Percentiles rank a stretch among this genome's conserved stretches.
These are phyloP conservation scores for Mustela lutreola DNA, from an alignment of 2,113 vertebrate species.

Conservation along the genomic window DNA sequence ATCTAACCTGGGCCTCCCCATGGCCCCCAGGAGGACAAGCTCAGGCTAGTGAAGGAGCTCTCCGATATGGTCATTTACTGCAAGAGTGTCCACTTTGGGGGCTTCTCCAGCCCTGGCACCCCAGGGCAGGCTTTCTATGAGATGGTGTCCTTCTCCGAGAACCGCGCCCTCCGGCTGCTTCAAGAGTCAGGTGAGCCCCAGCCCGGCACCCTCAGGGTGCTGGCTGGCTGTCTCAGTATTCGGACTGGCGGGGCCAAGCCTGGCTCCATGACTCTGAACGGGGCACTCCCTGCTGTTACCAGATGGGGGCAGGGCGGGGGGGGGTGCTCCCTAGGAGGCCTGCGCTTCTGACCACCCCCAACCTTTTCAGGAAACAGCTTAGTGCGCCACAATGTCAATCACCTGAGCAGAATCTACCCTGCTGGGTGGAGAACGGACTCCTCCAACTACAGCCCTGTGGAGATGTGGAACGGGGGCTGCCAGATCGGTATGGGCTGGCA, in stretches of 20 bases:
- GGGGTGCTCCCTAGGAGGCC: background rate
- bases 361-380: slow-evolving; percentile 87
- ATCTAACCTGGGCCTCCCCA: slow-evolving; percentile 67
- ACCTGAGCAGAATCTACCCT: slow-evolving; percentile 96
- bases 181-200: slow-evolving; percentile 90
- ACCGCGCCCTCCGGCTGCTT: slow-evolving; percentile 91
- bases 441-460: slow-evolving; percentile 95
- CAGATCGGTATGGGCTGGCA: slow-evolving; percentile 92
- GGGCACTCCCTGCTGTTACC: background rate
- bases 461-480: slow-evolving; percentile 96
- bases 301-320: background rate
- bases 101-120: slow-evolving; percentile 89
- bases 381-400: slow-evolving; percentile 93
- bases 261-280: background rate
- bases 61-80: slow-evolving; percentile 96
- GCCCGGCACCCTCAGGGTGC: background rate
- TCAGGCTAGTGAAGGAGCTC: slow-evolving; percentile 94
- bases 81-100: slow-evolving; percentile 96
- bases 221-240: background rate
- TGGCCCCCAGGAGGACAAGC: slow-evolving; percentile 90
- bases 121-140: slow-evolving; percentile 92
- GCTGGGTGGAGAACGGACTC: slow-evolving; percentile 96
- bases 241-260: background rate
- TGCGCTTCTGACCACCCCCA: background rate
- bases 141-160: slow-evolving; percentile 95